Conservation (phyloP, 2,113 vertebrate genomes). For the Antennarius striatus region DNA sequence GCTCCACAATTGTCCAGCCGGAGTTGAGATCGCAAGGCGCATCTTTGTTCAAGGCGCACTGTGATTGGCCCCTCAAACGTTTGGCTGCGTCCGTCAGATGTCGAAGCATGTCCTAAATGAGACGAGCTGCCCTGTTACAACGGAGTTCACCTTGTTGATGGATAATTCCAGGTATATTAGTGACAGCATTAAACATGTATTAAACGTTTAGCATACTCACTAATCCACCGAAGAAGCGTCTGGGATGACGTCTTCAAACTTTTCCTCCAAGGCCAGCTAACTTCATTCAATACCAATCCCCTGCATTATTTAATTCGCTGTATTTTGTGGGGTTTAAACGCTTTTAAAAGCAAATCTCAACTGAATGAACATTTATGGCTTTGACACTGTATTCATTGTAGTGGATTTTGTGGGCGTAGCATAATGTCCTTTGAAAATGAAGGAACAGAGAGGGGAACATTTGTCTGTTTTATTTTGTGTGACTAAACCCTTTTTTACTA, state of each 20-base stretch:
- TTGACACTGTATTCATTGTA: slow-evolving; percentile 21
- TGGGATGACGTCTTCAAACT: too few species aligned
- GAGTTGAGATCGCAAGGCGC: slow-evolving; percentile 44
- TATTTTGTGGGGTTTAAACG: neutral
- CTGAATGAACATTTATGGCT: slow-evolving; percentile 4
- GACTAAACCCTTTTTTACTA: too few species aligned
- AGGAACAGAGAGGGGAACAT: too few species aligned
- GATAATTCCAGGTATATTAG: slow-evolving; percentile 10
- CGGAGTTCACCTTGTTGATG: slow-evolving; percentile 5
- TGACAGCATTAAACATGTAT: neutral
- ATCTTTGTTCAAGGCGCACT: slow-evolving; percentile 34
- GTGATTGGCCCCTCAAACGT: slow-evolving; percentile 56
- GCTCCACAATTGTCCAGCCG: slow-evolving; percentile 59
- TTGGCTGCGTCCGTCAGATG: slow-evolving; percentile 10
- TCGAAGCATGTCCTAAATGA: slow-evolving; percentile 41
- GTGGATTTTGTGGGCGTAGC: neutral
- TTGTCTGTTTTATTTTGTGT: too few species aligned
- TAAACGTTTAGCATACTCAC: too few species aligned
- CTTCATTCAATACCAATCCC: neutral
- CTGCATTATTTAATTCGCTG: neutral
- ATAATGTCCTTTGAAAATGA: slow-evolving; percentile 2
- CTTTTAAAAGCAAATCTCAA: neutral
- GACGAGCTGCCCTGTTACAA: slow-evolving; percentile 33
- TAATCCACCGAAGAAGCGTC: too few species aligned
- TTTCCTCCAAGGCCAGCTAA: neutral